Base-by-base conservation (phyloP, 1,140 invertebrate genomes). In the Diploscapter pachys region DNA sequence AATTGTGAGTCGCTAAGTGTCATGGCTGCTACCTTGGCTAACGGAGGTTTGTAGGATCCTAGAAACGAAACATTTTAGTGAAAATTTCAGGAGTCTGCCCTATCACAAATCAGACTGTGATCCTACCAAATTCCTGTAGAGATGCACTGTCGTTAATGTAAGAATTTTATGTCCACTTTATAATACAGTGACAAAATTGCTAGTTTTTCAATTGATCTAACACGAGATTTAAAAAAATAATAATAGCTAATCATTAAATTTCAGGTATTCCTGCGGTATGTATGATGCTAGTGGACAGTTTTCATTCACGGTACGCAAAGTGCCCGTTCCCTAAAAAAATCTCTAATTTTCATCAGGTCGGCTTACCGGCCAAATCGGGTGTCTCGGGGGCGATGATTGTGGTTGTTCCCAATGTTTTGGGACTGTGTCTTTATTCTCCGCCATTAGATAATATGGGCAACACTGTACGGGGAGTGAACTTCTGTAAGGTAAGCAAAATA, bases 211-310 rank as follows among this genome's bases (percentile, higher is more conserved):
- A 31, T 31, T 31, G 31, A 31, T 1, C 31, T 31, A 31, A 31
- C 31, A 31, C 31, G 31, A 31, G 31, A 31, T n/a, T n/a, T n/a
- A n/a, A n/a, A n/a, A n/a, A n/a, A n/a, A n/a, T n/a, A n/a, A n/a
- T 31, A 31, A 31, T 31, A 31, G 31, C 31, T 31, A 31, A 31
- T 31, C 31, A 31, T 31, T 31, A 31, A 31, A 31, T 31, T 31
- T 98, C 8, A 98, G 98, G 95, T 93, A 96, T 87, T 95, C 93
- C 68, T 98, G 95, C 86, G 95, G 95, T 81, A 98, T 97, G 92
- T 85, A 97, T 83, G 94, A 98, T 85, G 97, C 96, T 85, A 96
- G 93, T 0, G 95, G 95, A n/a, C 93, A 96, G 86, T 98, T 98
- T 87, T 94, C 95, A 59, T 98, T 98, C n/a, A 48, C 79, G 6